Evolutionary conservation across 2,113 vertebrate genomes (phyloP).

Genomic region (Pungitius pungitius): DNA sequence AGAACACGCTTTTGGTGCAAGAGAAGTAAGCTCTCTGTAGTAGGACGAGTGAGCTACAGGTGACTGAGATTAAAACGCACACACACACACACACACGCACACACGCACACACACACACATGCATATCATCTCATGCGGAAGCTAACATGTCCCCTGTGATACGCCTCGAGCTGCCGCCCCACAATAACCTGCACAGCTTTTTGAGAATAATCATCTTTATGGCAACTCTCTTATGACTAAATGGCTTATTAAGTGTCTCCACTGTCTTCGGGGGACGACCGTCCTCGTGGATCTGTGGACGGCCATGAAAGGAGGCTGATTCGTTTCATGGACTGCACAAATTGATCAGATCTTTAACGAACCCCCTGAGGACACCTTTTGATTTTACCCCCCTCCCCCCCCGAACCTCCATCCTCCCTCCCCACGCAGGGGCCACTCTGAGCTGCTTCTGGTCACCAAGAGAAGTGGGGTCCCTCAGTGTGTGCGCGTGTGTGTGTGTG

Average conservation of each 20-base stretch:
- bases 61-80: constrained; percentile 26
- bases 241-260: constrained; percentile 49
- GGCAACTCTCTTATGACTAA: constrained; percentile 48
- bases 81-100: not conserved
- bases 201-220: constrained; percentile 58
- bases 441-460: not conserved
- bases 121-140: constrained; percentile 17
- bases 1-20: not conserved
- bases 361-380: constrained; percentile 28
- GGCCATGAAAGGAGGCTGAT: constrained; percentile 40
- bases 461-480: not conserved
- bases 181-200: constrained; percentile 43
- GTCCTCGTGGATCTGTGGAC: constrained; percentile 42
- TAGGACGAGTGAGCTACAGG: constrained; percentile 42
- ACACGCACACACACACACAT: not conserved
- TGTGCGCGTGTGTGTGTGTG: too few relatives aligned
- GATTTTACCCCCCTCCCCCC: not conserved
- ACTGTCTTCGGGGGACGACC: constrained; percentile 36
- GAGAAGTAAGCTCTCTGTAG: not conserved
- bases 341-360: constrained; percentile 44
- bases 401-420: not conserved
- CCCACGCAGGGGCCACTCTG: not conserved
- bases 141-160: constrained; percentile 19
- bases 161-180: constrained; percentile 42
- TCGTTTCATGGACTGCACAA: constrained; percentile 28